phyloP scores from a whole-genome alignment of 2,113 vertebrate genomes.

The Pseudorasbora parva region DNA sequence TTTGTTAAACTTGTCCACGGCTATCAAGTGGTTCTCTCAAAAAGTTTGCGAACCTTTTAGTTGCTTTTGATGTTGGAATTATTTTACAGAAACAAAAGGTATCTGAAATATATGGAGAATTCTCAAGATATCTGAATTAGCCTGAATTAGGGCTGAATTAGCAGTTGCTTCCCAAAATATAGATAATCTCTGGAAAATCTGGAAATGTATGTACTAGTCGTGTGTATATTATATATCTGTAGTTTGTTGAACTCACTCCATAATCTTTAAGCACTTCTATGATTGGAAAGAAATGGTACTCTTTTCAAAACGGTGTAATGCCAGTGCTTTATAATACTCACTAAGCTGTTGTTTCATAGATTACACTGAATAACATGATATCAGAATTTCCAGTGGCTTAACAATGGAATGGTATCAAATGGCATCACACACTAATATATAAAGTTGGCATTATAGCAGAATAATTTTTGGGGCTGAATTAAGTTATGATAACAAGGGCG shows the following conservation, averaged over 20 bases:
- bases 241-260: neutral
- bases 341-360: neutral
- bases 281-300: too few relatives aligned
- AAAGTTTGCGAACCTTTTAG: neutral
- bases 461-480: too few relatives aligned
- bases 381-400: neutral
- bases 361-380: neutral
- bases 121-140: too few relatives aligned
- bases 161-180: neutral
- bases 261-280: neutral
- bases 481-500: neutral
- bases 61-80: neutral
- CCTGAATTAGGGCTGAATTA: neutral
- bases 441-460: neutral
- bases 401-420: neutral
- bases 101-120: neutral
- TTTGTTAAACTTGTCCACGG: neutral
- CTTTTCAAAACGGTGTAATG: neutral
- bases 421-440: neutral
- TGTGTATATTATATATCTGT: neutral
- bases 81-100: neutral
- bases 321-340: neutral
- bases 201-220: neutral
- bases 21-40: constrained; percentile 18
- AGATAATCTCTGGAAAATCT: neutral